Evolutionary conservation across 2,113 vertebrate genomes (phyloP), one percentile per base, ranked within the genome.

Genomic region (Xyrauchen texanus): DNA sequence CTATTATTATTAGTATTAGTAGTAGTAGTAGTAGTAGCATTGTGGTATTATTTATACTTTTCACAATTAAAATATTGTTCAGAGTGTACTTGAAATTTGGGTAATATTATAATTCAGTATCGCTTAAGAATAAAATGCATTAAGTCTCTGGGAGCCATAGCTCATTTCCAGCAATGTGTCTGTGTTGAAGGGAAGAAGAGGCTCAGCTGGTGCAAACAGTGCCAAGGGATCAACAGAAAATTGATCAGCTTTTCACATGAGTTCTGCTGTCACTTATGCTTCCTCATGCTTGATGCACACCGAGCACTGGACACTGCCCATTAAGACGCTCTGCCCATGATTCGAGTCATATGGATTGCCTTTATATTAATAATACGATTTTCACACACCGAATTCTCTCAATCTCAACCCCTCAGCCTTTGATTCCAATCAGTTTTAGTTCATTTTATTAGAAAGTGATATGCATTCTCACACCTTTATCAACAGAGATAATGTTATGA

Each of bases 191-290:
- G 78, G 77, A 76, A 82, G 49, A 85, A 85, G 55, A 47, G 81
- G 76, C 21, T 69, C 71, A 75, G 65, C 78, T 83, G 72, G 21
- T 61, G 84, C 80, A 76, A 74, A 76, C 47, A 4, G 74, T 77
- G 82, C 44, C 83, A 76, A 63, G 16, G 45, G 80, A 81, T 90
- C 87, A 89, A 84, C 81, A 86, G 81, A 88, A 69, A 77, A 86
- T 89, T 82, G 83, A 77, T 88, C 7, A 82, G 69, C 69, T 82
- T 78, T 78, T 82, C 77, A 86, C 74, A 77, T 84, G 71, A 74
- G 1, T 1, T 34, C 21, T 34, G 21, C 21, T 1, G 21, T 34
- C 21, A 34, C 21, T 34, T 34, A 34, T 3, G 21, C 21, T 34
- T 34, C 21, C 21, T 34, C 21, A 34, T 3, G 21, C 21, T 34